Percentiles rank a stretch among this genome's conserved stretches.
These are phyloP conservation scores for Pampusana beccarii DNA, from an alignment of 2,113 vertebrate genomes.

Conservation along the genomic window DNA sequence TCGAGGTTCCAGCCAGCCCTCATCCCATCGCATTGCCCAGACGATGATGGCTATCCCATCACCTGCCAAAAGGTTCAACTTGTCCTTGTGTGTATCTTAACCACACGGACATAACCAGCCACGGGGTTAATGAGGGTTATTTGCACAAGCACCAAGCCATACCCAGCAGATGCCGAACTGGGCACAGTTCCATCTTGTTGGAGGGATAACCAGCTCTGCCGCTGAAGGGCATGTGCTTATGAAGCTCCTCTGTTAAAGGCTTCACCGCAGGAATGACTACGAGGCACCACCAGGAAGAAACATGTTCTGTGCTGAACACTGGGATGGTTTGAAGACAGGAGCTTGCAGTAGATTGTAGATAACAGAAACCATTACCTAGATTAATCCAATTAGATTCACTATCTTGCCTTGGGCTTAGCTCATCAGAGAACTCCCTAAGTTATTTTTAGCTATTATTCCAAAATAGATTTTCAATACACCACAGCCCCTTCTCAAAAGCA, in stretches of 20 bases:
- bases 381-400: not conserved
- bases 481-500: not conserved
- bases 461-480: not conserved
- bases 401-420: not conserved
- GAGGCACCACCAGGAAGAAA: not conserved
- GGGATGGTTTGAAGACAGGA: not conserved
- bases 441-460: not conserved
- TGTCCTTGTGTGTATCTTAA: not conserved
- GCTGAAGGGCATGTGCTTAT: fast-evolving
- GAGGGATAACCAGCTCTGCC: not conserved
- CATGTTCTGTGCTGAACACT: fast-evolving
- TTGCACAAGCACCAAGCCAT: not conserved
- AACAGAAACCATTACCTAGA: not conserved
- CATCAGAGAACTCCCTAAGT: not conserved
- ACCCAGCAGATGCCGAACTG: not conserved
- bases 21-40: not conserved
- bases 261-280: not conserved
- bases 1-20: not conserved
- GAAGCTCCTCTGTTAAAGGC: not conserved
- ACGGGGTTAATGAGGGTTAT: not conserved
- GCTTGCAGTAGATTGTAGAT: not conserved
- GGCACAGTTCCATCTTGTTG: not conserved
- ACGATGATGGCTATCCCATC: too few relatives aligned
- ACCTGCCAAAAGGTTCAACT: not conserved
- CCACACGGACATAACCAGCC: not conserved